A percentile compares a stretch with the other conserved stretches of the same genome.
Conservation (phyloP, 2,888 invertebrate genomes). For the Myathropa florea region DNA sequence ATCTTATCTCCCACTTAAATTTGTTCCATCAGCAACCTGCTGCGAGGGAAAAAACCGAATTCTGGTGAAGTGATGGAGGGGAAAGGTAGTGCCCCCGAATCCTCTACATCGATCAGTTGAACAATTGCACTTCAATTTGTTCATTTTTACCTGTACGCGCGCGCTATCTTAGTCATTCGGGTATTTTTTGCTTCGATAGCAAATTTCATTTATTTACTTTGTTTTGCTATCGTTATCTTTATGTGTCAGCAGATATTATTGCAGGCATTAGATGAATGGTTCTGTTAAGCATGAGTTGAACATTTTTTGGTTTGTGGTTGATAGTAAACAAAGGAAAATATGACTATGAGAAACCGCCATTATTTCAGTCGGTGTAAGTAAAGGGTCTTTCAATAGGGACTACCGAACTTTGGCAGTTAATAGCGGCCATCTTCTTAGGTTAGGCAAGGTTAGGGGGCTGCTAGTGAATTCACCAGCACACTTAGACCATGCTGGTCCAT, state of each 20-base stretch:
- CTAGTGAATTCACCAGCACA: too few species aligned
- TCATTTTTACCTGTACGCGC: neutral
- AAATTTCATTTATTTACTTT: constrained; percentile 3
- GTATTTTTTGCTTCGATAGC: constrained; percentile 12
- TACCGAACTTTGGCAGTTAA: too few species aligned
- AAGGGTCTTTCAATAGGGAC: too few species aligned
- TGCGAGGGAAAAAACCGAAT: neutral
- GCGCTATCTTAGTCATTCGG: neutral
- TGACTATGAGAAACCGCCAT: neutral
- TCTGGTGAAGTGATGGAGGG: neutral
- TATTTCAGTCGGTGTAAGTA: too few species aligned
- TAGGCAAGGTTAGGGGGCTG: too few species aligned
- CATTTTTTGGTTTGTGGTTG: neutral
- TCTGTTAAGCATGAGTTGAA: neutral
- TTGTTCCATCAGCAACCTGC: neutral
- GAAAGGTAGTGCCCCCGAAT: neutral
- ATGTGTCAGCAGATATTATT: neutral
- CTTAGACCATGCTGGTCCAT: too few species aligned
- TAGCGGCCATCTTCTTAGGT: too few species aligned
- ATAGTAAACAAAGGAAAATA: neutral
- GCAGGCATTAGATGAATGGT: neutral
- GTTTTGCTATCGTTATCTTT: constrained; percentile 6
- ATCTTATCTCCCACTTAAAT: neutral
- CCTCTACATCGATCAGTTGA: neutral
- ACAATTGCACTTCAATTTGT: constrained; percentile 18